Evolutionary conservation across 2,888 invertebrate genomes (phyloP).

Genomic region (Empis livida): DNA sequence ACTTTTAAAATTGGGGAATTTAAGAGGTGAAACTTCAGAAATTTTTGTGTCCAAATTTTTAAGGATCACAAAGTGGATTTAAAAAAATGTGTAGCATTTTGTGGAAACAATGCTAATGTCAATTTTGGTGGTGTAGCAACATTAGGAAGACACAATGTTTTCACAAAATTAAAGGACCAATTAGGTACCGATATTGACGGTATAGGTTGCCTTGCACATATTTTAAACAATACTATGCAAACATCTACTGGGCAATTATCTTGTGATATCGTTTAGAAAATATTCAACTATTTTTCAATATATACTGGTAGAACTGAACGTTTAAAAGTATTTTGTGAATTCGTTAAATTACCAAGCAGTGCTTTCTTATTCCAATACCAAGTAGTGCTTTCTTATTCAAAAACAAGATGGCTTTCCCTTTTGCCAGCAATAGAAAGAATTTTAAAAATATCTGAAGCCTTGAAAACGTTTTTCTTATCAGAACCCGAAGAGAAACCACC

Average conservation of each 20-base stretch:
- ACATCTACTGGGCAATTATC: constrained; percentile 1
- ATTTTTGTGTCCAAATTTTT: neutral
- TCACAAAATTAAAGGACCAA: constrained; percentile 7
- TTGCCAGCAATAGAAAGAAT: constrained; percentile 7
- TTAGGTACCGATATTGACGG: constrained; percentile 8
- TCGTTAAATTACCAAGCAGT: constrained; percentile 2
- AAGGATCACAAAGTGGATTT: constrained; percentile 1
- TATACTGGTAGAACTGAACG: constrained; percentile 5
- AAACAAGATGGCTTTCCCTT: constrained; percentile 7
- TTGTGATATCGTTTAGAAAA: constrained; percentile 1
- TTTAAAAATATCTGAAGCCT: constrained; percentile 6
- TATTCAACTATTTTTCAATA: constrained; percentile 4
- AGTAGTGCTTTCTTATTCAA: constrained; percentile 4
- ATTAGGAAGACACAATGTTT: constrained; percentile 5
- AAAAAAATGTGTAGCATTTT: constrained; percentile 5
- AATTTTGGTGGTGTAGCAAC: constrained; percentile 2
- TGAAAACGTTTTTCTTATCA: constrained; percentile 3
- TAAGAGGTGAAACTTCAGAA: neutral
- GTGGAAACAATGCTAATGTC: constrained; percentile 8
- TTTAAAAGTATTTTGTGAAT: constrained; percentile 6
- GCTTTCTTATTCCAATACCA: too few species aligned
- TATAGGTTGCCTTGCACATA: constrained; percentile 8
- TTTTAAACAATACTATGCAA: constrained; percentile 2
- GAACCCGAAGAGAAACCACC: neutral
- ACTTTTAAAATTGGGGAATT: constrained; percentile 2